Percentiles rank a stretch among this genome's conserved stretches.
Evolutionary conservation across 2,888 invertebrate genomes (phyloP).

Genomic region (Calephelis perditalis): DNA sequence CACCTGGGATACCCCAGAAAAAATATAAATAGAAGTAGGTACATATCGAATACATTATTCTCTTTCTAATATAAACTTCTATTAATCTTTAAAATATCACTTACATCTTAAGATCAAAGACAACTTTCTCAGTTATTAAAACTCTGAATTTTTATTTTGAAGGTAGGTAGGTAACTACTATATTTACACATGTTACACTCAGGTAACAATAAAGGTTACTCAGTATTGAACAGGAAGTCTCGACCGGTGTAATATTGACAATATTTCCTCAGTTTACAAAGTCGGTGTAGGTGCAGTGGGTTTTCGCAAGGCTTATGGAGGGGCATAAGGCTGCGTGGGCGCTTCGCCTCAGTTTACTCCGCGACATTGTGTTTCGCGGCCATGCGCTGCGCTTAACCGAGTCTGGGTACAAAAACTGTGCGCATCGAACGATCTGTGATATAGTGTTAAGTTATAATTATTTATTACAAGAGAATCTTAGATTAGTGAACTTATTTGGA

Average conservation of each 20-base stretch:
- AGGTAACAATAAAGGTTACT: conserved; percentile 17
- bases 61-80: too few relatives aligned
- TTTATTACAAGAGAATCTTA: conserved; percentile 32
- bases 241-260: conserved; percentile 29
- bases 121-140: too few relatives aligned
- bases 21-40: too few relatives aligned
- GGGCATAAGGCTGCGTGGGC: conserved; percentile 52
- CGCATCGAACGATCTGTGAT: conserved; percentile 68
- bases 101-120: too few relatives aligned
- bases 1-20: too few relatives aligned
- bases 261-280: conserved; percentile 32
- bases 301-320: conserved; percentile 70
- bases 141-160: too few relatives aligned
- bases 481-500: conserved; percentile 20
- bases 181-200: not conserved
- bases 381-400: conserved; percentile 43
- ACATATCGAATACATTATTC: too few relatives aligned
- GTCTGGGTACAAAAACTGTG: conserved; percentile 45
- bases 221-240: conserved; percentile 27
- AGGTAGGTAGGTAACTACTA: not conserved
- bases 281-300: conserved; percentile 38
- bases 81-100: too few relatives aligned
- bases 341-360: conserved; percentile 42
- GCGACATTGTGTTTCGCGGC: conserved; percentile 49
- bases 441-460: conserved; percentile 65